These are phyloP conservation scores for Drosophila stalkeri DNA, from an alignment of 2,888 invertebrate genomes.

Conservation along the genomic window DNA sequence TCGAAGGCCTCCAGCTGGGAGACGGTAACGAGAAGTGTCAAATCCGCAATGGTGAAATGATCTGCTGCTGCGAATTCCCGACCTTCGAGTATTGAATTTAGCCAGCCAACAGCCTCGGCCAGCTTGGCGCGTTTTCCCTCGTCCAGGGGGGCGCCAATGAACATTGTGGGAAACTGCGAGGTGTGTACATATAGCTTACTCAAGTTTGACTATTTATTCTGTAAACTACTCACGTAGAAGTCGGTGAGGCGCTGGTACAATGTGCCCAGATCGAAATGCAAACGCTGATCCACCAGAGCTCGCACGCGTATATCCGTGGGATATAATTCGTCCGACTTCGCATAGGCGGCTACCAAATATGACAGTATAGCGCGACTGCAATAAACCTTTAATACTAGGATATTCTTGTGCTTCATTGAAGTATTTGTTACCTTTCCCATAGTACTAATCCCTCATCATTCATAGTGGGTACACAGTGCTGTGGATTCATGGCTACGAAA, in stretches of 20 bases:
- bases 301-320: constrained; percentile 87
- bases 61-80: constrained; percentile 87
- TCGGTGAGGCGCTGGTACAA: constrained; percentile 86
- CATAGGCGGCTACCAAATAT: constrained; percentile 88
- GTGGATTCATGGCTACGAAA: constrained; percentile 86
- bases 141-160: constrained; percentile 85
- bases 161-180: constrained; percentile 85
- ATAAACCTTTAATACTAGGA: too few relatives aligned
- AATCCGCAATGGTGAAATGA: constrained; percentile 85
- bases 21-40: constrained; percentile 83
- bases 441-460: constrained; percentile 87
- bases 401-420: too few relatives aligned
- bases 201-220: background rate
- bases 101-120: constrained; percentile 86
- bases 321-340: constrained; percentile 87
- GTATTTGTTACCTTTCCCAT: constrained; percentile 85
- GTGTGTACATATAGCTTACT: too few relatives aligned
- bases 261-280: constrained; percentile 87
- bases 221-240: constrained; percentile 86
- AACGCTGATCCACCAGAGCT: constrained; percentile 87
- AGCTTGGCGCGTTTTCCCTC: constrained; percentile 86
- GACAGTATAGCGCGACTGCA: constrained; percentile 86
- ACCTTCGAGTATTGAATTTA: constrained; percentile 87
- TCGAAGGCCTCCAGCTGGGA: constrained; percentile 85
- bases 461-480: constrained; percentile 87